Base-by-base conservation (phyloP, 1,140 invertebrate genomes). In the Helicoverpa armigera region DNA sequence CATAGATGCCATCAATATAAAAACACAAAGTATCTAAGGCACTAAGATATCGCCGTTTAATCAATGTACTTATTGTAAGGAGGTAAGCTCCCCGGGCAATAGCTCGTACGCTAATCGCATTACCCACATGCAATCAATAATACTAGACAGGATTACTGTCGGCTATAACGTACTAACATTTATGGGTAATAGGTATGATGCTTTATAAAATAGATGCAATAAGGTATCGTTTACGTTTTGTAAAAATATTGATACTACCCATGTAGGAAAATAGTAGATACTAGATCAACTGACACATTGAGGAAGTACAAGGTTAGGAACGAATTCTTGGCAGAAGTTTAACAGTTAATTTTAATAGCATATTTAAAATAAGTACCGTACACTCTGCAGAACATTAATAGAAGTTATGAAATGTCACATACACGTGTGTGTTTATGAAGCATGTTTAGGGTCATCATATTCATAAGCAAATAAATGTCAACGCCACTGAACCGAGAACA, bases 111-210 rank as follows among this genome's bases (percentile, higher is more conserved):
- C 80, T 92, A 92, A 92, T 92, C 88, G 86, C 83, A 92, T 92
- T 91, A 89, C 85, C 82, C 86, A 86, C 84, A 85, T 86, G 86
- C 86, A 90, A 90, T 89, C 89, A 86, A 90, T 91, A 89, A 84
- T 82, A 82, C 85, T 83, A 83, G 83, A 88, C 83, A 80, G 90
- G 88, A 90, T 91, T 89, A 91, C 65, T 88, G 87, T 87, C 86
- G 80, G 2, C 72, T 80, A 11, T 23, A 48, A 16, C 35, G 63
- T 58, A 58, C 31, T 48, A 79, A 70, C 29, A 58, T 58, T 43
- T 54, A n/a, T 79, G 48, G 35, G n/a, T 48, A 69, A 78, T 70
- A n/a, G n/a, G n/a, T n/a, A 69, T 58, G 23, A 69, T 78, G 53
- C 23, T 13, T 43, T 13, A 29, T 60, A 54, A 56, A 29, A 51